Evolutionary conservation across 2,797 vertebrate species (phyloP), one percentile per base, ranked within the genome.

Genomic region (Epinephelus coioides): DNA sequence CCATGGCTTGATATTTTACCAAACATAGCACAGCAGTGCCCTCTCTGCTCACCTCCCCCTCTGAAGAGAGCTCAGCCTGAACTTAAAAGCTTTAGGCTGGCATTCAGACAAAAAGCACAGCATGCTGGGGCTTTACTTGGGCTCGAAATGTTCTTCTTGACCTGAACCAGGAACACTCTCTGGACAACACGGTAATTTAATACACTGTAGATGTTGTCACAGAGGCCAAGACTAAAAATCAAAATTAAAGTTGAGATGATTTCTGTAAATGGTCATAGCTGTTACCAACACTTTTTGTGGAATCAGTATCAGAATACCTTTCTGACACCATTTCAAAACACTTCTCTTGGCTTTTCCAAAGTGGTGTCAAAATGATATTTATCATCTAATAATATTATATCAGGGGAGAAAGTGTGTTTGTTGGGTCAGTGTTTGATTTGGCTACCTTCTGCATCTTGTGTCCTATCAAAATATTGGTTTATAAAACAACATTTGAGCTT

Each of bases 1-100:
- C 83, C 82, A 75, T 86, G 83, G 72, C 64, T 84, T 80, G 43
- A 83, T 85, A 80, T 81, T 89, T 90, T 69, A 87, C 84, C 90
- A 89, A 91, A 91, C 88, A 88, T 88, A 90, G 89, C 70, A 71
- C 81, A 30, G 74, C 71, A 81, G 68, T 75, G 75, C 19, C 66
- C 69, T 65, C 79, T 71, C 53, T 46, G 47, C 47, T 72, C 82
- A 71, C 65, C 75, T 44, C 67, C 50, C 63, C 70, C 64, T 60
- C 56, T 75, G 75, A 86, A 61, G 43, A 77, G 30, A 69, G 76
- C 83, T 74, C 78, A 78, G 40, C 64, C 27, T 46, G 73, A 82
- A 74, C 65, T 89, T 86, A 75, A 88, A 86, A 78, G 77, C 80
- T 87, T 86, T 23, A 69, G 46, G 55, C 19, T 84, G 82, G 80